Conservation (phyloP, 2,888 invertebrate genomes). For the Flexamia atlantica region DNA sequence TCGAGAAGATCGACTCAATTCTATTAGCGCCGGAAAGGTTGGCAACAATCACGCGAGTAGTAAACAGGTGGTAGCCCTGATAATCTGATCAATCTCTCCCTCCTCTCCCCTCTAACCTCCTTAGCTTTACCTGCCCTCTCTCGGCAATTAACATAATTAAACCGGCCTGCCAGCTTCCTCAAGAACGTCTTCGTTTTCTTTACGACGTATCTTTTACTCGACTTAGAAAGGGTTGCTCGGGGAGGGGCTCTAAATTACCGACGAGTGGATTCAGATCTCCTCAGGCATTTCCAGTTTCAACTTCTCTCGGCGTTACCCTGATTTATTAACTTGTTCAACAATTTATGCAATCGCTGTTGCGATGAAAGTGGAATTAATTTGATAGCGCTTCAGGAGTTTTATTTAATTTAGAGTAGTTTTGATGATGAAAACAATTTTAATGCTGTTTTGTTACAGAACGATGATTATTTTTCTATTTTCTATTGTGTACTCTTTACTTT, state of each 20-base stretch:
- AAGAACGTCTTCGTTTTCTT: constrained; percentile 1
- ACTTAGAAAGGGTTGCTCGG: not conserved
- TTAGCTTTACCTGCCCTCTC: constrained; percentile 27
- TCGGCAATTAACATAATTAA: constrained; percentile 56
- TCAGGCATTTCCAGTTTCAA: no score
- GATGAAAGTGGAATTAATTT: no score
- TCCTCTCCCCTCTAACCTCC: constrained; percentile 30
- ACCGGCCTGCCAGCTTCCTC: constrained; percentile 44
- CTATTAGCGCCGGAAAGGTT: constrained; percentile 41
- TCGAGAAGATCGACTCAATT: constrained; percentile 51
- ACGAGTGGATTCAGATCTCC: not conserved
- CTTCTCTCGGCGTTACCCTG: no score
- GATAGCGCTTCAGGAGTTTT: no score
- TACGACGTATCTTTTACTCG: constrained; percentile 33
- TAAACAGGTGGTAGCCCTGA: constrained; percentile 56
- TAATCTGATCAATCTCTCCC: constrained; percentile 46
- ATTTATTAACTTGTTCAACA: no score
- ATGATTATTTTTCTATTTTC: no score
- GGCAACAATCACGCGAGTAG: constrained; percentile 57
- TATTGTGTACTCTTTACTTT: no score
- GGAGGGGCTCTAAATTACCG: not conserved
- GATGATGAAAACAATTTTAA: no score
- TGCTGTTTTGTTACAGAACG: no score
- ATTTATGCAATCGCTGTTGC: no score
- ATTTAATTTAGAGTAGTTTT: no score